Percentiles rank a stretch among this genome's conserved stretches.
phyloP scores from a whole-genome alignment of 1,140 invertebrate species.

The Drosophila insularis region DNA sequence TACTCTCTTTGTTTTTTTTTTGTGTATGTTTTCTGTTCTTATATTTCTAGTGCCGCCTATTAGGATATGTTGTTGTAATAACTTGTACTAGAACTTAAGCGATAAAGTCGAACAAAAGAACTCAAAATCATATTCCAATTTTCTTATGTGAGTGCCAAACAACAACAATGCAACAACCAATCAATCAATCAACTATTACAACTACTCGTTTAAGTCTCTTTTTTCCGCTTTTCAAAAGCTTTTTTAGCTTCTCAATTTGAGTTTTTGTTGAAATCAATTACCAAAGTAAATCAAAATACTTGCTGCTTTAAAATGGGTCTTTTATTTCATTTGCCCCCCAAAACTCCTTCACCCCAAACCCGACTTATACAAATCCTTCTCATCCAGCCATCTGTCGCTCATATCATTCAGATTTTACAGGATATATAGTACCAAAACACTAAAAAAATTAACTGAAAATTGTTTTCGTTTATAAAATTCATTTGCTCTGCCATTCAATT shows the following conservation, averaged over 20 bases:
- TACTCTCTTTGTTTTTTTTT: constrained; percentile 29
- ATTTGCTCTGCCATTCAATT: constrained; percentile 69
- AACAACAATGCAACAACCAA: neutral
- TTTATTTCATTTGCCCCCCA: constrained; percentile 43
- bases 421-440: constrained; percentile 30
- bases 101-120: constrained; percentile 46
- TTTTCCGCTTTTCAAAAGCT: constrained; percentile 52
- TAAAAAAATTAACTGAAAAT: constrained; percentile 15
- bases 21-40: constrained; percentile 53
- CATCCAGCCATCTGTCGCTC: neutral
- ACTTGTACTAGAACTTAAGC: constrained; percentile 71
- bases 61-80: constrained; percentile 83
- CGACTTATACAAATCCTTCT: too few relatives aligned
- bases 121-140: constrained; percentile 33
- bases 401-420: neutral
- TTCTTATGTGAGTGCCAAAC: constrained; percentile 32
- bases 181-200: neutral
- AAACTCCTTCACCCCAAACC: neutral
- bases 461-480: constrained; percentile 34
- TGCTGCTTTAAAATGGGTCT: constrained; percentile 71
- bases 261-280: constrained; percentile 18
- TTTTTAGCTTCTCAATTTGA: constrained; percentile 55
- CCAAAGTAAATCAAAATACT: constrained; percentile 45
- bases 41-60: constrained; percentile 83
- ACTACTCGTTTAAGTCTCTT: neutral